Evolutionary conservation across 2,888 invertebrate genomes (phyloP).

Genomic region (Podotricha telesiphe): DNA sequence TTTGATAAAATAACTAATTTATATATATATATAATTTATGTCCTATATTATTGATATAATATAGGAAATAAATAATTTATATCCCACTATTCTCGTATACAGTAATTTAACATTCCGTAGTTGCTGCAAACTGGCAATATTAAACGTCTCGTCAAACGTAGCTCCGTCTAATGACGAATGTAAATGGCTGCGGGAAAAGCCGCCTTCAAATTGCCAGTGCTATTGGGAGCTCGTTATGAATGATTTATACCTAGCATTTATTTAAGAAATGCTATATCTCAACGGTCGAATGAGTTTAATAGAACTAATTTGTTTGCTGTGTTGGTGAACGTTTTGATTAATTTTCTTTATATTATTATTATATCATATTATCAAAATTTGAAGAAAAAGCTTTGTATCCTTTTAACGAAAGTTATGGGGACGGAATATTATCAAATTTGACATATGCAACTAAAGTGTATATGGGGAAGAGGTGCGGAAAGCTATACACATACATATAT

Average conservation of each 20-base stretch:
- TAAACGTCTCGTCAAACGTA: conserved; percentile 28
- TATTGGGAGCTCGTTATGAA: conserved; percentile 33
- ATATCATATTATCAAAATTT: no score
- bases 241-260: conserved; percentile 35
- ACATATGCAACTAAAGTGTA: no score
- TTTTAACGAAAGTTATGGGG: no score
- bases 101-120: not conserved
- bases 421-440: no score
- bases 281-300: not conserved
- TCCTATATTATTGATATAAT: no score
- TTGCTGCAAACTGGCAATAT: conserved; percentile 14
- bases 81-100: no score
- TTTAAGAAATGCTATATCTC: conserved; percentile 25
- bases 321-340: not conserved
- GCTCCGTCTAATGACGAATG: conserved; percentile 35
- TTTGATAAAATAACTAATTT: no score
- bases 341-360: not conserved
- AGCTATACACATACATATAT: no score
- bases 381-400: no score
- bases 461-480: no score
- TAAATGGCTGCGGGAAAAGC: conserved; percentile 29
- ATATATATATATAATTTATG: no score
- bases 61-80: no score
- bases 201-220: conserved; percentile 26
- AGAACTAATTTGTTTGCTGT: not conserved